Evolutionary conservation across 2,113 vertebrate species (phyloP).

Genomic region (Myiagra hebetior): DNA sequence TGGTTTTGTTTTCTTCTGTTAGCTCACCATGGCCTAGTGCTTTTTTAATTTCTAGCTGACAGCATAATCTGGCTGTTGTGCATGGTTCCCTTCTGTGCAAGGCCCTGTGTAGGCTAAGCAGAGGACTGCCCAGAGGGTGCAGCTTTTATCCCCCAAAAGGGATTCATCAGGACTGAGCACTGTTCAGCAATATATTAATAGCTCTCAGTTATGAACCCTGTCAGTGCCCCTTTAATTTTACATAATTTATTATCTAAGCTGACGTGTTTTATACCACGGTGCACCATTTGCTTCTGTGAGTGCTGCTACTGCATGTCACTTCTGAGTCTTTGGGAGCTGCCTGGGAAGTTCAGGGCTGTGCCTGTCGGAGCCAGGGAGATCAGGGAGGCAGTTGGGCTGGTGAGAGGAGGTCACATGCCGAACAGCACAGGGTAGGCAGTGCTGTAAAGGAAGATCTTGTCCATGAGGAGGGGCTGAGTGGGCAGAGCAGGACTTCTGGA

Average conservation of each 20-base stretch:
- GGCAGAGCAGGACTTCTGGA: not conserved
- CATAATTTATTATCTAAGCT: not conserved
- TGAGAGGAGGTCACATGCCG: not conserved
- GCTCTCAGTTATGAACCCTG: not conserved
- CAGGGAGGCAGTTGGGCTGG: fast-evolving
- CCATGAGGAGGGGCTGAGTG: not conserved
- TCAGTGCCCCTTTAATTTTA: not conserved
- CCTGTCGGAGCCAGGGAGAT: fast-evolving
- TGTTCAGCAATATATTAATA: not conserved
- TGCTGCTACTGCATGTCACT: not conserved
- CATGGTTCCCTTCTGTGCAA: not conserved
- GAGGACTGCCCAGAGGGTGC: not conserved
- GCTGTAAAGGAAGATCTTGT: not conserved
- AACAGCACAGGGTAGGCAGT: not conserved
- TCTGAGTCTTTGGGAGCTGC: not conserved
- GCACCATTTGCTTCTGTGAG: not conserved
- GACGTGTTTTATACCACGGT: not conserved
- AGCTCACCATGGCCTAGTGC: not conserved
- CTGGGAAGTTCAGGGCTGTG: not conserved
- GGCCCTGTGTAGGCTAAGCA: not conserved
- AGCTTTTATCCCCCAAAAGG: not conserved
- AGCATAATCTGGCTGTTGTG: not conserved
- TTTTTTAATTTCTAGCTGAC: not conserved
- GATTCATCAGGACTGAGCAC: not conserved
- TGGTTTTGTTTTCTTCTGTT: not conserved